phyloP scores from a whole-genome alignment of 2,888 invertebrate genomes.

The Dusona sp. region DNA sequence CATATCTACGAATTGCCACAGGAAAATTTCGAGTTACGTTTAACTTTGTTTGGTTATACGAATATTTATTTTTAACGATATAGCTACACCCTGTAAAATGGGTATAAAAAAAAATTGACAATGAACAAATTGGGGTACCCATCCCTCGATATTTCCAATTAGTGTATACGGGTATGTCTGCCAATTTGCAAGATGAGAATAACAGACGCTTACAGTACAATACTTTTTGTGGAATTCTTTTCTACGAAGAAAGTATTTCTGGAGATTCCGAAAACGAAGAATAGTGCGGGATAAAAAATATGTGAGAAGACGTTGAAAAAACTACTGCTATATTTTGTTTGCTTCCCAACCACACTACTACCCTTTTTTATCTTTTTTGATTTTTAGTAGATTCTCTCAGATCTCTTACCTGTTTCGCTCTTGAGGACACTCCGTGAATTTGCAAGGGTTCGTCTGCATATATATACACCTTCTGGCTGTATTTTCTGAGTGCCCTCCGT shows the following conservation, averaged over 20 bases:
- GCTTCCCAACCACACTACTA: not conserved
- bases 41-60: no score
- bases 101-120: not conserved
- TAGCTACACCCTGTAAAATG: not conserved
- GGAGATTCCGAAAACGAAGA: slow-evolving; percentile 19
- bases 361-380: slow-evolving; percentile 14
- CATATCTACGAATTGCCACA: not conserved
- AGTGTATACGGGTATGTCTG: not conserved
- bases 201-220: not conserved
- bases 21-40: not conserved
- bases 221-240: slow-evolving; percentile 43
- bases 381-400: slow-evolving; percentile 48
- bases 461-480: slow-evolving; percentile 37
- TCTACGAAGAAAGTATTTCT: slow-evolving; percentile 43
- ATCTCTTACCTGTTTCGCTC: slow-evolving; percentile 22
- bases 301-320: slow-evolving; percentile 47
- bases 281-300: slow-evolving; percentile 34
- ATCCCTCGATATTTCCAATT: not conserved
- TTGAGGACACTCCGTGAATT: slow-evolving; percentile 45
- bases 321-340: slow-evolving; percentile 48
- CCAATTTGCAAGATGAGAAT: not conserved
- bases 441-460: slow-evolving; percentile 15
- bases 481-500: slow-evolving; percentile 27
- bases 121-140: not conserved
- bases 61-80: no score